Evolutionary conservation across 2,888 invertebrate species (phyloP).

Genomic region (Acrocyrtus sp.): DNA sequence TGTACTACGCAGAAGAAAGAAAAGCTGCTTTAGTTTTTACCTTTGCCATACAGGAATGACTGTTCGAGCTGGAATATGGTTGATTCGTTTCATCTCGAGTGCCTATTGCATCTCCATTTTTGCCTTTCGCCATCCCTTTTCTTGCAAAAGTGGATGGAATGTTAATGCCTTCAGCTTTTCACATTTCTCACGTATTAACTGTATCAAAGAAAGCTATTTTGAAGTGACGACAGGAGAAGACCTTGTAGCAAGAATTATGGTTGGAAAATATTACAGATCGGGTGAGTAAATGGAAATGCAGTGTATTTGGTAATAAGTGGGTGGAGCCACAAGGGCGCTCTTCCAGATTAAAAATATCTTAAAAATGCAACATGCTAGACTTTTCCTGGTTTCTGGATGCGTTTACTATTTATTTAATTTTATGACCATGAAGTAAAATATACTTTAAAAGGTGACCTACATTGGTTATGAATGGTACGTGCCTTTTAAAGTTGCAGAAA

Average conservation of each 20-base stretch:
- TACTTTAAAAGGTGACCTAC: too few species aligned
- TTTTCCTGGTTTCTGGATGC: too few species aligned
- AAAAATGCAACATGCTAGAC: too few species aligned
- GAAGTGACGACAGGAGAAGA: background rate
- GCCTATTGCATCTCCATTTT: background rate
- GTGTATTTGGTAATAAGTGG: background rate
- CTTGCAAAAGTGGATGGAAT: conserved; percentile 1
- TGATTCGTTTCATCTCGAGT: background rate
- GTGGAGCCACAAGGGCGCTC: background rate
- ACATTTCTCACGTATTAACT: conserved; percentile 29
- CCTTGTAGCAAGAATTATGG: conserved; percentile 20
- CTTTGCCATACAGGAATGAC: conserved; percentile 5
- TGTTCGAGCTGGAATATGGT: background rate
- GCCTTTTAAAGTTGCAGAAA: too few species aligned
- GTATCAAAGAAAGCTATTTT: conserved; percentile 36
- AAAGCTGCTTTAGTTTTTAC: conserved; percentile 16
- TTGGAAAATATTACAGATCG: background rate
- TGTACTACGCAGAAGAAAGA: background rate
- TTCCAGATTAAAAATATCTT: background rate
- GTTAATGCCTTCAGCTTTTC: conserved; percentile 22
- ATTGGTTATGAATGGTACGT: too few species aligned
- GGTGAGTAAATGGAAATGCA: background rate
- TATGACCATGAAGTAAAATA: too few species aligned
- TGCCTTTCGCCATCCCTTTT: background rate
- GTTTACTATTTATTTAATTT: too few species aligned